phyloP scores from a whole-genome alignment of 2,888 invertebrate genomes.

The Rhingia rostrata region DNA sequence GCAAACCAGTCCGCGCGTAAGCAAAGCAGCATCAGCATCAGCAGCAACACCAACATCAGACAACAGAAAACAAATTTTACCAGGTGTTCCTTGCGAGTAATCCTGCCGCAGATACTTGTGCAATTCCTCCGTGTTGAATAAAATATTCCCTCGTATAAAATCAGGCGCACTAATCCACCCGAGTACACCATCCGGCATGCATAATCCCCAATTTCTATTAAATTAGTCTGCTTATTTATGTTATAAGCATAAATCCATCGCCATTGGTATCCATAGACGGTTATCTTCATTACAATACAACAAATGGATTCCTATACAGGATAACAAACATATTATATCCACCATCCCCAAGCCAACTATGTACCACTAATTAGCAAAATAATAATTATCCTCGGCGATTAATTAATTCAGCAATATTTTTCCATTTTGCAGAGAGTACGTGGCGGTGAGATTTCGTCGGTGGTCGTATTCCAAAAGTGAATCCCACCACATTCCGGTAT shows the following conservation, averaged over 20 bases:
- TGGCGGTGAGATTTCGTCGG: constrained; percentile 24
- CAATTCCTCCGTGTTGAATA: constrained; percentile 44
- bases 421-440: constrained; percentile 58
- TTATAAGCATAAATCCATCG: constrained; percentile 53
- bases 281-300: constrained; percentile 47
- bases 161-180: constrained; percentile 63
- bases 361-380: constrained; percentile 66
- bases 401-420: constrained; percentile 70
- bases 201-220: constrained; percentile 72
- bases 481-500: constrained; percentile 56
- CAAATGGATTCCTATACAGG: neutral
- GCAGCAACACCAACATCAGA: neutral
- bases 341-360: neutral
- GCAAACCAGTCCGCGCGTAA: constrained; percentile 1
- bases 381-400: constrained; percentile 65
- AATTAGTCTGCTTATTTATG: constrained; percentile 69
- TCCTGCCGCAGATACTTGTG: constrained; percentile 17
- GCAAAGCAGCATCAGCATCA: constrained; percentile 3
- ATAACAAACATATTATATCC: neutral
- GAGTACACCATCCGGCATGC: constrained; percentile 51
- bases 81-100: constrained; percentile 54
- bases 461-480: constrained; percentile 23
- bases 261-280: constrained; percentile 16
- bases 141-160: constrained; percentile 66
- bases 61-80: neutral